A percentile compares a stretch with the other conserved stretches of the same genome.
Conservation (phyloP, 1,140 invertebrate genomes). For the Leptinotarsa lineolata region DNA sequence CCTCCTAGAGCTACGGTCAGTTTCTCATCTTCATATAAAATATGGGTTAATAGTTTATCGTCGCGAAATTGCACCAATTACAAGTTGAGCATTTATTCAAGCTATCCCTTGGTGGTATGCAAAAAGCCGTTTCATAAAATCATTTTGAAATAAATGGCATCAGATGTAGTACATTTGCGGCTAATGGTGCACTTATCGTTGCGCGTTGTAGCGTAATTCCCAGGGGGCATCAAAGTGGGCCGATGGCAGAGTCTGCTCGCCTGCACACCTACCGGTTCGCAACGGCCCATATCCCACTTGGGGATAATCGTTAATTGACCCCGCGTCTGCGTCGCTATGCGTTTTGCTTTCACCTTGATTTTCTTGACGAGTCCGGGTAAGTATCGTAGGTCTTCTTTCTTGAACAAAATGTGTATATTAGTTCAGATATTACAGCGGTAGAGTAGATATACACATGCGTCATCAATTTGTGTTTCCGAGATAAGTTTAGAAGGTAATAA, state of each 20-base stretch:
- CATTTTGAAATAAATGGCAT: neutral
- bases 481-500: too few relatives aligned
- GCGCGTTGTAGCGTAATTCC: neutral
- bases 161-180: neutral
- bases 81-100: too few relatives aligned
- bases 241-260: neutral
- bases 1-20: too few relatives aligned
- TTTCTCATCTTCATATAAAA: too few relatives aligned
- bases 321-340: neutral
- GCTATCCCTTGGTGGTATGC: too few relatives aligned
- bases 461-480: too few relatives aligned
- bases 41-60: too few relatives aligned
- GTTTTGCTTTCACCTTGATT: neutral
- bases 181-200: slow-evolving; percentile 8
- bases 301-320: slow-evolving; percentile 5
- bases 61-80: too few relatives aligned
- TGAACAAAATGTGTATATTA: neutral
- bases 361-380: neutral
- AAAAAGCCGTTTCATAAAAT: neutral
- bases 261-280: neutral
- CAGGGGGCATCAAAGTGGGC: neutral
- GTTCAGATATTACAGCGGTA: too few relatives aligned
- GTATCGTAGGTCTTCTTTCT: neutral
- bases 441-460: too few relatives aligned
- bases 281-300: neutral